Evolutionary conservation across 2,888 invertebrate genomes (phyloP).

Genomic region (Lithophane socia): DNA sequence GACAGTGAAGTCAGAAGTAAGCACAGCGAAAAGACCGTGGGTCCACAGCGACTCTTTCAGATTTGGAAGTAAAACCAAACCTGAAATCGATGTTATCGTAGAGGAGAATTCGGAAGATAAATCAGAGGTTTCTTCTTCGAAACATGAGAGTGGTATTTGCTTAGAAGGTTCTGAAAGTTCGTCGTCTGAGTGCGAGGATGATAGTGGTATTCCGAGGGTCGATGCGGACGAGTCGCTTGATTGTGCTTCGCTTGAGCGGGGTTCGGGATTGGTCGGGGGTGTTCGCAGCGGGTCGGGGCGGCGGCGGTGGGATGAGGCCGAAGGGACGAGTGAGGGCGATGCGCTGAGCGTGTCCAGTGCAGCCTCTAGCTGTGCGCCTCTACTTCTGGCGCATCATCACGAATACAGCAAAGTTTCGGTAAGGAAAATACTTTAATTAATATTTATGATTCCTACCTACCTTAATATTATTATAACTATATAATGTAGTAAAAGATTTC

Average conservation of each 20-base stretch:
- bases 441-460: slow-evolving; percentile 1
- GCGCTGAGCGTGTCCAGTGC: slow-evolving; percentile 88
- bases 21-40: slow-evolving; percentile 85
- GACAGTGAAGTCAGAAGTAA: slow-evolving; percentile 85
- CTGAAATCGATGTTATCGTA: slow-evolving; percentile 75
- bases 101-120: slow-evolving; percentile 78
- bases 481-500: no score
- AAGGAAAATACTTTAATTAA: slow-evolving; percentile 62
- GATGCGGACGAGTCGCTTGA: slow-evolving; percentile 82
- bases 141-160: slow-evolving; percentile 85
- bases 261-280: slow-evolving; percentile 82
- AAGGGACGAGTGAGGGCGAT: slow-evolving; percentile 86
- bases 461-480: no score
- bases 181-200: slow-evolving; percentile 83
- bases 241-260: slow-evolving; percentile 89
- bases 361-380: slow-evolving; percentile 86
- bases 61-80: slow-evolving; percentile 78
- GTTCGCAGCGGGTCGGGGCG: slow-evolving; percentile 90
- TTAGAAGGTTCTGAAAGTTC: slow-evolving; percentile 82
- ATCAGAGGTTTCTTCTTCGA: slow-evolving; percentile 78
- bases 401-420: slow-evolving; percentile 89
- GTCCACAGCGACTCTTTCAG: slow-evolving; percentile 87
- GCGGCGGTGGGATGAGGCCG: slow-evolving; percentile 87
- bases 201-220: slow-evolving; percentile 85
- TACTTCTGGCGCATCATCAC: slow-evolving; percentile 84